Percentiles rank a stretch among this genome's conserved stretches.
Evolutionary conservation across 2,888 invertebrate species (phyloP).

Genomic region (Phasia obesa): DNA sequence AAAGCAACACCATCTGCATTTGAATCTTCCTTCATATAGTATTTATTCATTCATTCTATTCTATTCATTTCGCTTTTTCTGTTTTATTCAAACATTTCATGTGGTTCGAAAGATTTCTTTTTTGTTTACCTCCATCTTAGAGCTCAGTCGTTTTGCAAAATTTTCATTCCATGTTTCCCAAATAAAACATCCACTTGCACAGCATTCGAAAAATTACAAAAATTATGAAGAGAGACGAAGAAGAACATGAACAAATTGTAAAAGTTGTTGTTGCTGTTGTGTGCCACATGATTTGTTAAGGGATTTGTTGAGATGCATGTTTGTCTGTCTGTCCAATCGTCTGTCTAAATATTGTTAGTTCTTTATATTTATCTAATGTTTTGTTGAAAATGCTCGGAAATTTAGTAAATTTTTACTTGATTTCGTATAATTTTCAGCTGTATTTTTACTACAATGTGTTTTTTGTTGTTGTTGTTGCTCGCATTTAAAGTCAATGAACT

Average conservation of each 20-base stretch:
- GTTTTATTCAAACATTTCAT: constrained; percentile 32
- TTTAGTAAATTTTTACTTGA: constrained; percentile 48
- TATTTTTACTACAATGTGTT: background rate
- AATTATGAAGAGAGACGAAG: background rate
- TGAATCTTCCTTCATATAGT: constrained; percentile 13
- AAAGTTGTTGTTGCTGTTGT: constrained; percentile 10
- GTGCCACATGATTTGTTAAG: constrained; percentile 51
- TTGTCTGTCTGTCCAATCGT: constrained; percentile 8
- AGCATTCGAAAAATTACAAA: background rate
- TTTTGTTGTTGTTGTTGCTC: background rate
- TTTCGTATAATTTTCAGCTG: constrained; percentile 48
- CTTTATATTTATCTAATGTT: constrained; percentile 39
- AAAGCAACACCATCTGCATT: constrained; percentile 36
- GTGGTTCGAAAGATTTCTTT: constrained; percentile 15
- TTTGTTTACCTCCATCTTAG: background rate
- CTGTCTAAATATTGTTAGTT: constrained; percentile 4
- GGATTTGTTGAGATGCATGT: constrained; percentile 36
- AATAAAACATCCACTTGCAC: constrained; percentile 35
- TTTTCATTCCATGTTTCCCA: constrained; percentile 13
- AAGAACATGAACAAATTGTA: background rate
- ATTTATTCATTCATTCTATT: constrained; percentile 44
- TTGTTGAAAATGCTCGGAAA: constrained; percentile 36
- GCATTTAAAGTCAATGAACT: constrained; percentile 56
- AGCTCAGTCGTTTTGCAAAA: constrained; percentile 11
- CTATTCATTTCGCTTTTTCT: constrained; percentile 22